Base-by-base conservation (phyloP, 2,113 vertebrate species). In the Rhinolophus sinicus region DNA sequence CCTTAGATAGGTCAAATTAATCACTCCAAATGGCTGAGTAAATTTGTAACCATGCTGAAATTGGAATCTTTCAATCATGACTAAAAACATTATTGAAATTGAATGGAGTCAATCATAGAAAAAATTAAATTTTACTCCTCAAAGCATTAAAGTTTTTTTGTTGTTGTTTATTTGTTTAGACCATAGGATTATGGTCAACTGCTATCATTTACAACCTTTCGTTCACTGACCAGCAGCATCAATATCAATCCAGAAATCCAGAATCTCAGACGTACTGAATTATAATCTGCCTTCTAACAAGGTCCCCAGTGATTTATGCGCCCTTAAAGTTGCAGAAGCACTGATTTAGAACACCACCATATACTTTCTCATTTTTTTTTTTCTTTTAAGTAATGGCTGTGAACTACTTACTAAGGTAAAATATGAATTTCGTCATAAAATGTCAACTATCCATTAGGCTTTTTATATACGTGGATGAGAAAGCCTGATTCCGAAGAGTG, bases 61-160 rank as follows among this genome's bases (percentile, higher is more conserved):
- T 90, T 90, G 84, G 21, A 92, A 90, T 84, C 94, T 97, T 50
- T 97, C 81, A 84, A n/a, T 93, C n/a, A 95, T 73, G 54, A 94
- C 91, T 90, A 92, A 60, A 94, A 93, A 86, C 3, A 56, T 92
- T 90, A 92, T 93, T 81, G 24, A 97, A 95, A 50, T 64, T 47
- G 35, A 95, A 77, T 93, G 44, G 64, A 95, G 22, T 72, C 35
- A 94, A 24, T 88, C 67, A 89, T 30, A 70, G 80, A 75, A 91
- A 93, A 93, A 67, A 69, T 38, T 89, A 69, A 38, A 76, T 86
- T 92, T 96, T 87, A 35, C 35, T 70, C 58, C 44, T 92, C 50
- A 69, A 16, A 14, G 30, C 38, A 54, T 69, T 77, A 44, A 52
- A 80, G 13, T 35, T 58, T 24, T 75, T 72, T 92, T 95, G 40